Evolutionary conservation across 1,140 invertebrate species (phyloP).

Genomic region (Adoxophyes honmai): DNA sequence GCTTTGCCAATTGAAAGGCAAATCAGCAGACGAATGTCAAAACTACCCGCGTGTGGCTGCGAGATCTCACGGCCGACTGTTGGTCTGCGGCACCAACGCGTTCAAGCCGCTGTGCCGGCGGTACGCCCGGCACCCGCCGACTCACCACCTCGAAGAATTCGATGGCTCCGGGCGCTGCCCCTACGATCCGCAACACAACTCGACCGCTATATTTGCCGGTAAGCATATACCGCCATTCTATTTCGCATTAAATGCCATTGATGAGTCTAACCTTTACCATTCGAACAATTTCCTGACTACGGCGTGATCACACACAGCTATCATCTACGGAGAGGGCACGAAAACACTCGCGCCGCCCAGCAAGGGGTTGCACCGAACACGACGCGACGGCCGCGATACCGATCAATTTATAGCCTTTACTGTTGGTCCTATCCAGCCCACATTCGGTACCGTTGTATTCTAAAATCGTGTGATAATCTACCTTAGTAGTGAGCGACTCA

Average conservation of each 20-base stretch:
- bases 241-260: conserved; percentile 4
- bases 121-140: conserved; percentile 77
- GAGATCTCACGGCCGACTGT: conserved; percentile 82
- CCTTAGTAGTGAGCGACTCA: neutral
- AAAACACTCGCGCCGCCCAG: conserved; percentile 20
- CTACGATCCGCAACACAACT: conserved; percentile 95
- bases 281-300: conserved; percentile 27
- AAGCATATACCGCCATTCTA: conserved; percentile 26
- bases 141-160: conserved; percentile 80
- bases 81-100: conserved; percentile 98
- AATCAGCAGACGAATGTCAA: conserved; percentile 93
- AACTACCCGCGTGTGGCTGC: conserved; percentile 95
- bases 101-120: conserved; percentile 95
- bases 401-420: conserved; percentile 51
- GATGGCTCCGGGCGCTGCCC: conserved; percentile 93
- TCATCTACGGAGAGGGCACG: conserved; percentile 28
- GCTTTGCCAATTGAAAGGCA: conserved; percentile 92
- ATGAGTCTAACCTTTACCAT: conserved; percentile 23
- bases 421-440: conserved; percentile 27
- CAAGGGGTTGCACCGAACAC: conserved; percentile 43
- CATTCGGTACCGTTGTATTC: conserved; percentile 6
- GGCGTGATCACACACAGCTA: conserved; percentile 33
- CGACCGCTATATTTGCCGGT: conserved; percentile 89
- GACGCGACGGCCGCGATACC: conserved; percentile 40
- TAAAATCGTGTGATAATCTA: conserved; percentile 1